Evolutionary conservation across 1,140 invertebrate species (phyloP).

Genomic region (Drosophila takahashii): DNA sequence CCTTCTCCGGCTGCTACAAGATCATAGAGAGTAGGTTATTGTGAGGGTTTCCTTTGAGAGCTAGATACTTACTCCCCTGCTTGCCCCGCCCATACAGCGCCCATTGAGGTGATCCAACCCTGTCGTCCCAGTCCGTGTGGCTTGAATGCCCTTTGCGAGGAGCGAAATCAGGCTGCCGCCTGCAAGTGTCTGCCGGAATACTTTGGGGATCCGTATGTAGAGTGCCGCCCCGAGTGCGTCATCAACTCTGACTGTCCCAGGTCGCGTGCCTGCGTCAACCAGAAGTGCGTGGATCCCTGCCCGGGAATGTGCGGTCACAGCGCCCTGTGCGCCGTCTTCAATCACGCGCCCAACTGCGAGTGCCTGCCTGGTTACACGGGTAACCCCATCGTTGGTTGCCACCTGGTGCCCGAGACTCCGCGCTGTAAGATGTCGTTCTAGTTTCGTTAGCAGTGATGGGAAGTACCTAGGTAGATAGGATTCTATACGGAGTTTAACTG

Average conservation of each 20-base stretch:
- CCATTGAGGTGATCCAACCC: conserved; percentile 85
- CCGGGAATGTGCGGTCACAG: conserved; percentile 92
- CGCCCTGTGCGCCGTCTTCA: conserved; percentile 92
- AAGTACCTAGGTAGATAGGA: conserved; percentile 13
- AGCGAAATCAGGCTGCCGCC: conserved; percentile 89
- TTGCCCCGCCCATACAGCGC: conserved; percentile 72
- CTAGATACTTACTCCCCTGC: conserved; percentile 22
- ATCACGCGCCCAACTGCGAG: conserved; percentile 92
- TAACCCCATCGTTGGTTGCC: conserved; percentile 90
- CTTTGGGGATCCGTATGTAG: conserved; percentile 89
- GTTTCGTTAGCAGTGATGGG: conserved; percentile 5
- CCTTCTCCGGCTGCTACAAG: conserved; percentile 88
- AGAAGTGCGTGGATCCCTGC: conserved; percentile 93
- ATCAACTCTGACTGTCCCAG: conserved; percentile 91
- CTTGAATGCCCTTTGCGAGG: conserved; percentile 92
- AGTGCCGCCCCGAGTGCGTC: conserved; percentile 91
- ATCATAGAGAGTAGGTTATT: conserved; percentile 85
- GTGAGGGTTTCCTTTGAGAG: background rate
- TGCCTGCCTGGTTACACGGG: conserved; percentile 91
- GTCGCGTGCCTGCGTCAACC: conserved; percentile 91
- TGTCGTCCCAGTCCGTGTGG: conserved; percentile 90
- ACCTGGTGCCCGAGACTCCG: conserved; percentile 67
- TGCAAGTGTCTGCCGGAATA: conserved; percentile 90
- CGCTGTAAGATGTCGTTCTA: conserved; percentile 54
- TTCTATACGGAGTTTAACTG: background rate